Conservation (phyloP, 2,113 vertebrate genomes). For the Typhlomys cinereus region DNA sequence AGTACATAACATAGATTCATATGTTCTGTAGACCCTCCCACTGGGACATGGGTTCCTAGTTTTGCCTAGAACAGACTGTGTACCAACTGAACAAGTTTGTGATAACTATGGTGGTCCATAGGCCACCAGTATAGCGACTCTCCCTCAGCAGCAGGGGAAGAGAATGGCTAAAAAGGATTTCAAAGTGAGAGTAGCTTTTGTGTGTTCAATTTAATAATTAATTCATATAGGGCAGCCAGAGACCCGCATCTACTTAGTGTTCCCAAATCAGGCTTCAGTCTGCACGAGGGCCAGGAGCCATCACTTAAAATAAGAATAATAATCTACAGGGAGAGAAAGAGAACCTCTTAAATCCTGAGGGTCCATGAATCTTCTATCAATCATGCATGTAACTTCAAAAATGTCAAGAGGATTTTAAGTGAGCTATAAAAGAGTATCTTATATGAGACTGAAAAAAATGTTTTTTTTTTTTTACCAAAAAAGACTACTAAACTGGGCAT, state of each 20-base stretch:
- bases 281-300: not conserved
- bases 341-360: not conserved
- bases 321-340: not conserved
- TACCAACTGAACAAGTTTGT: too few species aligned
- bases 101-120: too few species aligned
- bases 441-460: not conserved
- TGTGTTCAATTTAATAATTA: slow-evolving; percentile 1
- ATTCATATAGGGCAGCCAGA: not conserved
- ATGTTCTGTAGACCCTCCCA: too few species aligned
- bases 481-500: not conserved
- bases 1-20: too few species aligned
- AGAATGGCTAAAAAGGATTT: too few species aligned
- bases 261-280: not conserved
- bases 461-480: not conserved
- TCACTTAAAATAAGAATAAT: slow-evolving; percentile 26
- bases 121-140: too few species aligned
- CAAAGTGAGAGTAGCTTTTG: too few species aligned
- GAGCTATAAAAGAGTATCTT: not conserved
- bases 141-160: too few species aligned
- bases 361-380: not conserved
- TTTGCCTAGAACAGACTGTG: too few species aligned
- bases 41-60: too few species aligned
- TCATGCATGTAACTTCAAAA: not conserved
- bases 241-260: not conserved
- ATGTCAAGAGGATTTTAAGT: slow-evolving; percentile 19